Conservation (phyloP, 2,797 vertebrate species). For the Tokudaia tokunoshimensis region DNA sequence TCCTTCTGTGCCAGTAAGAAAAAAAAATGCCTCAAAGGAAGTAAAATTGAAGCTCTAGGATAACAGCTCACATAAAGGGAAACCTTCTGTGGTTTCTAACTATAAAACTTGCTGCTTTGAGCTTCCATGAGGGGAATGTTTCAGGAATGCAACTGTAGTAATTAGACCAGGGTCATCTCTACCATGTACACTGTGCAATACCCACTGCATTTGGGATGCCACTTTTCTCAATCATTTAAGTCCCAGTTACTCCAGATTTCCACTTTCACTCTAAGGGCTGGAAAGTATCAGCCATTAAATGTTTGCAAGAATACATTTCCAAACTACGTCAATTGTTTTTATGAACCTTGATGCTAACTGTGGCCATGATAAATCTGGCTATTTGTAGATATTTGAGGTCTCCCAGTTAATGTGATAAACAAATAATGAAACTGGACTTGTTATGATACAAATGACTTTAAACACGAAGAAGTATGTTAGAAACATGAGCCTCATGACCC, state of each 20-base stretch:
- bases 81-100: neutral
- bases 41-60: neutral
- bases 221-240: neutral
- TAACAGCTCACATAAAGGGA: neutral
- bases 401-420: neutral
- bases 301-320: neutral
- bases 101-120: neutral
- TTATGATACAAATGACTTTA: neutral
- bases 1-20: neutral
- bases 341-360: neutral
- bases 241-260: neutral
- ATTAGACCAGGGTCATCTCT: too few species aligned
- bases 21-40: neutral
- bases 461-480: neutral
- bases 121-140: fast-evolving
- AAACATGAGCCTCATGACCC: neutral
- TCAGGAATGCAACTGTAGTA: neutral
- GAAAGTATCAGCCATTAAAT: neutral
- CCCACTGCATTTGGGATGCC: neutral
- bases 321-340: neutral
- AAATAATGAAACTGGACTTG: neutral
- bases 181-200: fast-evolving
- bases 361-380: neutral
- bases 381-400: neutral
- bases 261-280: too few species aligned